Evolutionary conservation across 2,888 invertebrate genomes (phyloP).

Genomic region (Meandrusa payeni): DNA sequence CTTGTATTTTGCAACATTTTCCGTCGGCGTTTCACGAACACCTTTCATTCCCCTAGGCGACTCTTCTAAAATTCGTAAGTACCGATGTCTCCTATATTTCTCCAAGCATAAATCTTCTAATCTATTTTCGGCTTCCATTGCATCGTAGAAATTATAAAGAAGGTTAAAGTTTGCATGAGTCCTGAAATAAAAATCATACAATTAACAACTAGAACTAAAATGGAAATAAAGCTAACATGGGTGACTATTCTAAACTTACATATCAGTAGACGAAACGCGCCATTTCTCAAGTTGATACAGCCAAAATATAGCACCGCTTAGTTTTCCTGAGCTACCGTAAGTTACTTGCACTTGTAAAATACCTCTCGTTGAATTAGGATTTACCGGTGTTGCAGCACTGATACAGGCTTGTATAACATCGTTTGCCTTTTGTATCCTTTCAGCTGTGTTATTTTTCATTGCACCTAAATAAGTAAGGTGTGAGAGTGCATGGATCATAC

Average conservation of each 20-base stretch:
- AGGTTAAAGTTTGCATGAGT: conserved; percentile 94
- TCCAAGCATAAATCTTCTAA: conserved; percentile 85
- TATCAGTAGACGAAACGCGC: conserved; percentile 89
- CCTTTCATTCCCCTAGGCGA: conserved; percentile 79
- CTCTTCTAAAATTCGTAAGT: conserved; percentile 84
- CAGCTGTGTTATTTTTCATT: conserved; percentile 84
- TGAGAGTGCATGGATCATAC: conserved; percentile 87
- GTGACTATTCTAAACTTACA: conserved; percentile 66
- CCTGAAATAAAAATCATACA: conserved; percentile 73
- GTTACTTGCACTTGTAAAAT: conserved; percentile 90
- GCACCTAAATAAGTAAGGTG: conserved; percentile 92
- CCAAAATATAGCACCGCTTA: conserved; percentile 93
- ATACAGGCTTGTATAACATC: conserved; percentile 88
- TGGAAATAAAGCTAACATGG: not conserved
- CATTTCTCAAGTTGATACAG: conserved; percentile 94
- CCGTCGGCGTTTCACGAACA: conserved; percentile 83
- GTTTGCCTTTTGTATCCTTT: conserved; percentile 84
- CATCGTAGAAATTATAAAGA: conserved; percentile 94
- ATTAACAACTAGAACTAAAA: conserved; percentile 16
- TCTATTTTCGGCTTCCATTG: conserved; percentile 84
- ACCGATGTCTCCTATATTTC: conserved; percentile 86
- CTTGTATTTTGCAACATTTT: conserved; percentile 83
- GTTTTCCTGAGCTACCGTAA: conserved; percentile 91
- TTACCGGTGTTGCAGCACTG: conserved; percentile 92
- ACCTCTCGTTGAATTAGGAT: conserved; percentile 92